A percentile compares a stretch with the other conserved stretches of the same genome.
These are phyloP conservation scores for Bombycilla garrulus DNA, from an alignment of 2,113 vertebrate species.

Conservation along the genomic window DNA sequence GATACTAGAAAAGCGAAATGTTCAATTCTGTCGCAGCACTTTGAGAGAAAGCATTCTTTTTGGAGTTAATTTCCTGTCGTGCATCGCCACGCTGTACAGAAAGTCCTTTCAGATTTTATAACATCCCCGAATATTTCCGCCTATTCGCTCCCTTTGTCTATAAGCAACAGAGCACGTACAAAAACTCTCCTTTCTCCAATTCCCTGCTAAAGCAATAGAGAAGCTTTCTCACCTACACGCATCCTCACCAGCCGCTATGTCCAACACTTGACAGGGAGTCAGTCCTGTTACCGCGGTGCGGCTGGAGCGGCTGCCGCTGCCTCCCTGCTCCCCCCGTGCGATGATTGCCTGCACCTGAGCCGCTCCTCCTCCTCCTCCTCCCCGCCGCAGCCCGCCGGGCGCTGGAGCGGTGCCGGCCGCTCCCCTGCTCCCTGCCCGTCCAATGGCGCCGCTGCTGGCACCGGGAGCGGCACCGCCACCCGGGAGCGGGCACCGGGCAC, in stretches of 20 bases:
- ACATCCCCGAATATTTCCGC: constrained; percentile 47
- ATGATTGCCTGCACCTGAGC: constrained; percentile 83
- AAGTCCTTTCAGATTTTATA: constrained; percentile 58
- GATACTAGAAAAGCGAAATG: neutral
- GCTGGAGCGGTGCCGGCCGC: constrained; percentile 79
- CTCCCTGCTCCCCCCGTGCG: constrained; percentile 63
- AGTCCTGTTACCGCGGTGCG: constrained; percentile 53
- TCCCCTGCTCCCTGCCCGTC: constrained; percentile 67
- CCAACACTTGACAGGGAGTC: constrained; percentile 40
- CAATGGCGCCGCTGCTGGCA: constrained; percentile 80
- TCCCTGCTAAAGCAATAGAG: constrained; percentile 40
- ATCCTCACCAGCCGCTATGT: constrained; percentile 50
- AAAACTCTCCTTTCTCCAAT: neutral
- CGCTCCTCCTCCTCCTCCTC: constrained; percentile 41
- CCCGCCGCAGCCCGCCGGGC: constrained; percentile 69
- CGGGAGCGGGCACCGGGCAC: constrained; percentile 80
- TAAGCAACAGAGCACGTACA: constrained; percentile 1
- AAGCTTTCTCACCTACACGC: constrained; percentile 62
- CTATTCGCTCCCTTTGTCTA: constrained; percentile 6
- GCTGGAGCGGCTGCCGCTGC: constrained; percentile 64
- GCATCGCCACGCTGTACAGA: constrained; percentile 34
- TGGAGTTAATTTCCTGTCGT: constrained; percentile 66
- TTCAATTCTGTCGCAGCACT: constrained; percentile 61
- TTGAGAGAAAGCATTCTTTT: constrained; percentile 62
- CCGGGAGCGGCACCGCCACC: constrained; percentile 77